Base-by-base conservation (phyloP, 2,797 vertebrate species). In the Picus viridis region DNA sequence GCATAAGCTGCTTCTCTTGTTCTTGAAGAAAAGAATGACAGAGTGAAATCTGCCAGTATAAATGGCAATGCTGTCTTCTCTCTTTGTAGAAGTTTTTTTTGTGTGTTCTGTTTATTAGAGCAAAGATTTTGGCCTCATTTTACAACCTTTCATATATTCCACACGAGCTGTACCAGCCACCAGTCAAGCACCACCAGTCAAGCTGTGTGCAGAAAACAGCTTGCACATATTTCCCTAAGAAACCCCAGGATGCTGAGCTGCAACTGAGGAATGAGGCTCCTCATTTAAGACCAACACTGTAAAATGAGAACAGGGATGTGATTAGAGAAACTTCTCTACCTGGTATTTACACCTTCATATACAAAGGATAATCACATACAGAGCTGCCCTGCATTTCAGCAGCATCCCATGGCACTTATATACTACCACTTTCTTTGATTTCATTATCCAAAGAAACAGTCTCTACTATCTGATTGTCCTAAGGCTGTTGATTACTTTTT, bases 221-320 rank as follows among this genome's bases (percentile, higher is more conserved):
- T 43, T 56, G 67, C 19, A 39, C 9, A 12, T 57, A 61, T 26
- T 90, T 49, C 68, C 16, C 43, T 69, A 51, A 24, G 17, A 47
- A 47, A 47, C 43, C 43, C 47, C 47, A 57, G 20, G 34, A 26
- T 72, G 53, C 15, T n/a, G n/a, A n/a, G n/a, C n/a, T n/a, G n/a
- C n/a, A 16, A 24, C 49, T 51, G 22, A 82, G 65, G 71, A 94
- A 93, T 93, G 62, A 87, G 91, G 81, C 32, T 49, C 34, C 58
- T 86, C 83, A 71, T 91, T 91, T 92, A 93, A 92, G 24, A 53
- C n/a, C 82, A 94, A 96, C 32, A 72, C 41, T 75, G 34, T 43
- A 83, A 88, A 83, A 64, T 32, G 64, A 82, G 64, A 83, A 54
- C 59, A 83, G 77, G 58, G 29, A 29, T 69, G 85, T 8, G 59